Base-by-base conservation (phyloP, 2,888 invertebrate genomes). In the Stenodera caucasica region DNA sequence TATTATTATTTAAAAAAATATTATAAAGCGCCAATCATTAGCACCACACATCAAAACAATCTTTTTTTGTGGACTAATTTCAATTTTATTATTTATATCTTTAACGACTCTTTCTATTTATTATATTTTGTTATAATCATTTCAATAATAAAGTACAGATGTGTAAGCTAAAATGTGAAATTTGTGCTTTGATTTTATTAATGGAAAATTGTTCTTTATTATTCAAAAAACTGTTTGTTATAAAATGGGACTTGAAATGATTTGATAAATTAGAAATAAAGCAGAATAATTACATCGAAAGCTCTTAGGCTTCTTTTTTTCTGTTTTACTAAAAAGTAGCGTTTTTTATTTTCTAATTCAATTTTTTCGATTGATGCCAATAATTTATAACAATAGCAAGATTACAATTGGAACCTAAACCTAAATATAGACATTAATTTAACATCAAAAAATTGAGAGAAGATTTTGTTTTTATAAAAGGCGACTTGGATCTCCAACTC, bases 401-500 rank as follows among this genome's bases (percentile, higher is more conserved):
- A 45, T 45, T 45, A 45, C 45, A 45, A 45, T 45, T 45, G 23
- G 23, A 40, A 23, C 21, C 45, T 45, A 45, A 45, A 45, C 23
- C 23, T 45, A 45, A 23, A 45, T 21, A 30, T 6, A 45, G 45
- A 45, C 45, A 45, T 9, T 45, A 45, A 45, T 45, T 23, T 67
- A 77, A 79, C 78, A 80, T 75, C 75, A 74, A 79, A 76, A 77
- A 75, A n/a, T 33, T 76, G 77, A 77, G 74, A 77, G 75, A 75
- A 75, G 74, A 75, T 75, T 78, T 33, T 12, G 2, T 33, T 33
- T 33, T 33, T 33, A 78, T 72, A 78, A 78, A 79, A 78, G 79
- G 75, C 74, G 77, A 72, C 74, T 74, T 69, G 74, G 12, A 51
- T 71, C 66, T 70, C 68, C 68, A 71, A 64, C 71, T 75, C 73